phyloP scores from a whole-genome alignment of 2,113 vertebrate genomes.

The Damaliscus lunatus region DNA sequence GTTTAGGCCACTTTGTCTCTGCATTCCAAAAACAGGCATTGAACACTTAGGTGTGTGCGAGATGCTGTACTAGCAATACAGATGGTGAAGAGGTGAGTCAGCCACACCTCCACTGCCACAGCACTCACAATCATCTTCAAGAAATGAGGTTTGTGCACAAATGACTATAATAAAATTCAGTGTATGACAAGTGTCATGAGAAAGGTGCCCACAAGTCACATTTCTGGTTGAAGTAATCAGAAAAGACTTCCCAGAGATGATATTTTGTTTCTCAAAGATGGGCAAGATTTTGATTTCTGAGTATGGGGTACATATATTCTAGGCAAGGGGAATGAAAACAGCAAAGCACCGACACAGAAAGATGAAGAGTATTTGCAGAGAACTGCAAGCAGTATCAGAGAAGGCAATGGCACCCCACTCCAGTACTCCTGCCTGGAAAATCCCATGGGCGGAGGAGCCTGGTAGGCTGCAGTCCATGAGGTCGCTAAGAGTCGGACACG shows the following conservation, averaged over 20 bases:
- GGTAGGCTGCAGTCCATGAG: no score
- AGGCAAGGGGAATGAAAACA: slow-evolving; percentile 3
- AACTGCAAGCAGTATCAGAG: neutral
- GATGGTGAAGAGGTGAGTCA: neutral
- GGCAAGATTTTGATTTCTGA: neutral
- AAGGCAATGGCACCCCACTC: no score
- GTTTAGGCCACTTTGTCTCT: neutral
- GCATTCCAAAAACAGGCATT: neutral
- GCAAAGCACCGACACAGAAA: neutral
- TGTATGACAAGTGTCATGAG: neutral
- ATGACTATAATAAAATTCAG: neutral
- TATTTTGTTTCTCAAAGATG: neutral
- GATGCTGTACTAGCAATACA: neutral
- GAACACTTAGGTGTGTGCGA: neutral
- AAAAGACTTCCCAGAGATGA: slow-evolving; percentile 14
- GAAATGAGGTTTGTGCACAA: neutral
- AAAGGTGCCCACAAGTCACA: neutral
- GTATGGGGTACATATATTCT: neutral
- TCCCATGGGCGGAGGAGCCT: no score
- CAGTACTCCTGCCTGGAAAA: no score
- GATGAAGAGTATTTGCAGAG: neutral
- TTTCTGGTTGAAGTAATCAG: slow-evolving; percentile 14
- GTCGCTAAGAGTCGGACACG: accelerated
- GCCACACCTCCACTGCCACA: neutral
- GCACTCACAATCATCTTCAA: neutral